Conservation (phyloP, 2,113 vertebrate genomes). For the Antechinus flavipes region DNA sequence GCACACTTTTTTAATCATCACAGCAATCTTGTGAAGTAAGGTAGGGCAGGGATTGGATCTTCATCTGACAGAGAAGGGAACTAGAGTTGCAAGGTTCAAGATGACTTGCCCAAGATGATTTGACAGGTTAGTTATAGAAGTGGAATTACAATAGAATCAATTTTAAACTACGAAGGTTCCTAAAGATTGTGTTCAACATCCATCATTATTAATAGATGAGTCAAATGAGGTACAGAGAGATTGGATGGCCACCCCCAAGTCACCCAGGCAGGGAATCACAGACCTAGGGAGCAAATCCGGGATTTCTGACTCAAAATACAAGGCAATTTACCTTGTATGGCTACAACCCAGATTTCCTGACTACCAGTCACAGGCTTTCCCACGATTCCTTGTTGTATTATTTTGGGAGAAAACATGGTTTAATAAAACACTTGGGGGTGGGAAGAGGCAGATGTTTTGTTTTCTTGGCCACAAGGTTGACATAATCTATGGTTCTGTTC, state of each 20-base stretch:
- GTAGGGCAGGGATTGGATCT: not conserved
- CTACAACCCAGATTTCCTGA: accelerated
- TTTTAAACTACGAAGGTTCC: not conserved
- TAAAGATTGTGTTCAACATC: not conserved
- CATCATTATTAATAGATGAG: not conserved
- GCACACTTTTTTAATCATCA: not conserved
- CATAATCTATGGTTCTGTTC: not conserved
- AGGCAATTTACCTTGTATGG: not conserved
- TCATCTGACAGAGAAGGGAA: not conserved
- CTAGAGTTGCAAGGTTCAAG: not conserved
- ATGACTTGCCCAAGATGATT: not conserved
- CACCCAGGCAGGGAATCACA: not conserved
- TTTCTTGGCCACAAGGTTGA: not conserved
- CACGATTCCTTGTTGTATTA: not conserved
- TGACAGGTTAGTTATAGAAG: not conserved
- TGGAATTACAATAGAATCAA: not conserved
- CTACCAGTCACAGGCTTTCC: not conserved
- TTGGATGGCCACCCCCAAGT: not conserved
- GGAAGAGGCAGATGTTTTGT: not conserved
- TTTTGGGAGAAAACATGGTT: not conserved
- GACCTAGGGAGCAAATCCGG: not conserved
- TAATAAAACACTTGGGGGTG: accelerated
- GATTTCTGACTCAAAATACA: not conserved
- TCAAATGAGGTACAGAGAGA: not conserved
- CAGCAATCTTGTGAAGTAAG: not conserved